Base-by-base conservation (phyloP, 2,113 vertebrate species). In the Myxocyprinus asiaticus region DNA sequence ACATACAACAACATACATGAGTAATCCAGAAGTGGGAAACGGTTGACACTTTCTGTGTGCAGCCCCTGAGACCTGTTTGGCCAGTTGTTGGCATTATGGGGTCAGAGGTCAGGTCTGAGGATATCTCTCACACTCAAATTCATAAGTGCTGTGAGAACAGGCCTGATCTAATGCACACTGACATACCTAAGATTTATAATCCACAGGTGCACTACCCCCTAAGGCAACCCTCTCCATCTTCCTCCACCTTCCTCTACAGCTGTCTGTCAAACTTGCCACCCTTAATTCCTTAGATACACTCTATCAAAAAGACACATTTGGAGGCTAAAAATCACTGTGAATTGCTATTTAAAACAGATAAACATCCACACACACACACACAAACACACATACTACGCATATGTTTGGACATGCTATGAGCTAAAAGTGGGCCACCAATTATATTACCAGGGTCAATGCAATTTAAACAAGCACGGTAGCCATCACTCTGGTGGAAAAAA, bases 361-460 rank as follows among this genome's bases (percentile, higher is more conserved):
- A 22, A 65, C 33, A 63, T 17, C 53, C 45, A 44, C 58, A 71
- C 50, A 73, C 64, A 43, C 51, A 59, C 47, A 48, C 76, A 65
- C 55, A 45, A 14, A 67, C 78, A 53, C 69, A 61, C 44, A 55
- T 33, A 5, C 43, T n/a, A 6, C 9, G 4, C 4, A 59, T 76
- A 71, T 80, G 81, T 81, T 67, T 75, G 79, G 80, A 76, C 69
- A 76, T 8, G 77, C 79, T 55, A 47, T 7, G 33, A 62, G 61
- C 70, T 81, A 83, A 85, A 81, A 69, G 65, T 55, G 66, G 61
- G 67, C 61, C 77, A 47, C 75, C 53, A 59, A 78, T 76, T 64
- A 73, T 45, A 33, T 45, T 44, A 67, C 12, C 17, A 65, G 76
- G 74, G 82, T 81, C 79, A 81, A 7, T 64, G 66, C 51, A 51